Evolutionary conservation across 2,113 vertebrate genomes (phyloP).

Genomic region (Etheostoma cragini): DNA sequence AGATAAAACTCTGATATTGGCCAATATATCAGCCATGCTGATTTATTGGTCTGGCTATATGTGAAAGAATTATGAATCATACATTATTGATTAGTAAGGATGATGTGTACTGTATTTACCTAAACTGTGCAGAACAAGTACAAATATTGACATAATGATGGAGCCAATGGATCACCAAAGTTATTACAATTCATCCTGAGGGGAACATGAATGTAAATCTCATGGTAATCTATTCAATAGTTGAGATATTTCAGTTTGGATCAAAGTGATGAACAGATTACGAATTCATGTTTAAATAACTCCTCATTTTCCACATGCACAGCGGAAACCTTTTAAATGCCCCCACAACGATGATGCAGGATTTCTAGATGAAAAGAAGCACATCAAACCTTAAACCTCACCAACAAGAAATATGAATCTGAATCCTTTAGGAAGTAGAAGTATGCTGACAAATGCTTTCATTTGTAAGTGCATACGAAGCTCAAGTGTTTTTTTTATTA

Average conservation of each 20-base stretch:
- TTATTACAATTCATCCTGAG: neutral
- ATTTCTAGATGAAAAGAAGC: neutral
- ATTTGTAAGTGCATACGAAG: neutral
- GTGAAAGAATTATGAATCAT: too few relatives aligned
- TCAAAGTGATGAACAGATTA: neutral
- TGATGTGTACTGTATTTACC: too few relatives aligned
- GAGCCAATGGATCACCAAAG: neutral
- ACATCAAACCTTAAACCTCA: conserved; percentile 5
- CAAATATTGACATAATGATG: neutral
- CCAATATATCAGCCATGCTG: too few relatives aligned
- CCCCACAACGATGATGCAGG: neutral
- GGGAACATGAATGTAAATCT: neutral
- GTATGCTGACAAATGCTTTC: conserved; percentile 12
- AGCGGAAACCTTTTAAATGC: neutral
- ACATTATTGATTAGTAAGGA: too few relatives aligned
- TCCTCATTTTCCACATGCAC: neutral
- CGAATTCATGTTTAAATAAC: neutral
- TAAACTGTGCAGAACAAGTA: too few relatives aligned
- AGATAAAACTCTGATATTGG: neutral
- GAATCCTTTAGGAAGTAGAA: conserved; percentile 5
- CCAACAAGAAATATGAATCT: neutral
- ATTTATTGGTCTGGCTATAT: too few relatives aligned
- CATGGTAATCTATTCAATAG: neutral
- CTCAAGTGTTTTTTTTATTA: neutral
- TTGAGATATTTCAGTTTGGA: neutral